Evolutionary conservation across 2,797 vertebrate genomes (phyloP).

Genomic region (Myoxocephalus aenaeus): DNA sequence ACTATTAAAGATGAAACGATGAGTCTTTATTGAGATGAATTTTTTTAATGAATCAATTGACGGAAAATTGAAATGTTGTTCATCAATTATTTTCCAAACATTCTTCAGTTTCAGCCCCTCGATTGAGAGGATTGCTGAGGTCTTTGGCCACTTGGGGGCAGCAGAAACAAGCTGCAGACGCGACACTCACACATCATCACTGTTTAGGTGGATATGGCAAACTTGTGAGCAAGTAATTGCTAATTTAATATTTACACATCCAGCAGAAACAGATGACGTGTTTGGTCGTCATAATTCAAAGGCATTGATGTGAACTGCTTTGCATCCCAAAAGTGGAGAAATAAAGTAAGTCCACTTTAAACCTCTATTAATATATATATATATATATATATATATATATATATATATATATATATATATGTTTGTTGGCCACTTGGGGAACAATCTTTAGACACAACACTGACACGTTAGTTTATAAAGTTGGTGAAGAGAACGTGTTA

Average conservation of each 20-base stretch:
- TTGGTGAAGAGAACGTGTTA: background rate
- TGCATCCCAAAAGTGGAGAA: background rate
- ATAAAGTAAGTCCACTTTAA: background rate
- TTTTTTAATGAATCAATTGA: background rate
- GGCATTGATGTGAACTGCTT: background rate
- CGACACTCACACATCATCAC: background rate
- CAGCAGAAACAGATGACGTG: background rate
- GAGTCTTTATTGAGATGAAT: no score
- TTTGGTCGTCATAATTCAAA: background rate
- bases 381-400: no score
- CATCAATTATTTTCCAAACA: background rate
- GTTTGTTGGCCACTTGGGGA: no score
- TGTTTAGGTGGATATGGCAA: background rate
- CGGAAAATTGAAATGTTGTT: background rate
- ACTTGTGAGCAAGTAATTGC: background rate
- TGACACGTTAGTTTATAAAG: background rate
- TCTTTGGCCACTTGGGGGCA: background rate
- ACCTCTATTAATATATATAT: background rate
- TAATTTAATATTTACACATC: background rate
- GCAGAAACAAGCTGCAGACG: conserved; percentile 6
- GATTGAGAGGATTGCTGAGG: background rate
- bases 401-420: no score
- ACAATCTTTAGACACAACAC: no score
- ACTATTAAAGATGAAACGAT: background rate
- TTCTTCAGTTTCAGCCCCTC: background rate